Evolutionary conservation across 2,888 invertebrate species (phyloP), one percentile per base, ranked within the genome.

Genomic region (Lycaena phlaeas): DNA sequence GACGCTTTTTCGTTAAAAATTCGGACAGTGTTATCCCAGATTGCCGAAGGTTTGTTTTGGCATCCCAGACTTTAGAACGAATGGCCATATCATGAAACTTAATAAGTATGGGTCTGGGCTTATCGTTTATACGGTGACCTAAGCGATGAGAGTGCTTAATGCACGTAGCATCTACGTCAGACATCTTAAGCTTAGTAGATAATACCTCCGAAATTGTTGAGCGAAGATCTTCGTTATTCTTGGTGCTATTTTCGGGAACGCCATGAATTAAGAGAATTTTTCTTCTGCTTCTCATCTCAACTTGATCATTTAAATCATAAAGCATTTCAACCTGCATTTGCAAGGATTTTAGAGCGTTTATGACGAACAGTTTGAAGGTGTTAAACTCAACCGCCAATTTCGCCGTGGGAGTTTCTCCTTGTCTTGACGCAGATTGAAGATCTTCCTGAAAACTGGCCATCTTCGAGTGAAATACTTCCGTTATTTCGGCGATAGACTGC

Each of bases 201-300:
- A 28, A 12, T 12, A 28, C 5, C 5, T 4, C 12, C 2, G 11
- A 28, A 12, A 18, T 5, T 4, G 18, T 18, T 5, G 3, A 3
- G 3, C 5, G 18, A 3, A 18, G 5, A 3, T 18, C 18, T 5
- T 18, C 5, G 4, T 18, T 18, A 3, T 18, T 5, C 18, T n/a
- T n/a, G n/a, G n/a, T n/a, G n/a, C n/a, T n/a, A 0, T 14, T 17
- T 14, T 50, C 50, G 1, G 36, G 27, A 1, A 50, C 28, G 2
- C 50, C 46, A 18, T 50, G 46, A 1, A 50, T 0, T 14, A 48
- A 15, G 3, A 48, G 14, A 6, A 46, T 42, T 22, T 50, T 50
- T 2, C 48, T 28, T n/a, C 48, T 25, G 2, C 43, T 28, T 2
- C 39, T 29, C 42, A 45, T 48, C 14, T 48, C 45, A 2, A 25